Evolutionary conservation across 2,113 vertebrate genomes (phyloP), one percentile per base, ranked within the genome.

Genomic region (Halichoerus grypus): DNA sequence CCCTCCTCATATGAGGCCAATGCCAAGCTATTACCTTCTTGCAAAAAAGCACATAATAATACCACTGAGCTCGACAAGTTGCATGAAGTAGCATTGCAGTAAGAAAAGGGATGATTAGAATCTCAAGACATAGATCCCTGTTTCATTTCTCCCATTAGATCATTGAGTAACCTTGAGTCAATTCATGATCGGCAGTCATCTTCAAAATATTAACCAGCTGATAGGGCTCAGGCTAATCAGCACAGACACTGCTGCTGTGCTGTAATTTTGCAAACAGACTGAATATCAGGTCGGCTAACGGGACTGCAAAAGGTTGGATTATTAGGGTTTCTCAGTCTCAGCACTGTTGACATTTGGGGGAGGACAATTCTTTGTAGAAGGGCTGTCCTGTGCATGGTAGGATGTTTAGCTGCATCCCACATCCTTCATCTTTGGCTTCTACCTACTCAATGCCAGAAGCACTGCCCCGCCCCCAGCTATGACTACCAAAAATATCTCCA

Each of bases 391-490:
- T 57, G 28, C 4, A 12, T 88, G 53, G 28, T 24, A 63, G n/a
- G 18, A 39, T 51, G 11, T 55, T 93, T 79, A 61, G 59, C 0
- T 31, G 7, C 16, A 53, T 21, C 24, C 1, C 12, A 28, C 21
- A 72, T 26, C 2, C 12, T 15, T 51, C 7, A 87, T 46, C 5
- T 11, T 77, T 49, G 61, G 51, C 19, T 19, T 87, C 53, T 79
- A 36, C 18, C 12, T 57, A 24, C 1, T 59, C 42, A 4, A 80
- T 69, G 33, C 39, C 84, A 28, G 84, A 55, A 39, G 33, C 21
- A 26, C 8, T 7, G 0, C 3, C 42, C 31, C 6, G 10, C 8
- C 15, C 59, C 2, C 24, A 74, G 1, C 7, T 53, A 18, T 53
- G 31, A 57, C 33, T 28, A 61, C 19, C 10, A 74, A 72, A 67